These are phyloP conservation scores for Drosophila asahinai DNA, from an alignment of 1,140 invertebrate species.

Conservation along the genomic window DNA sequence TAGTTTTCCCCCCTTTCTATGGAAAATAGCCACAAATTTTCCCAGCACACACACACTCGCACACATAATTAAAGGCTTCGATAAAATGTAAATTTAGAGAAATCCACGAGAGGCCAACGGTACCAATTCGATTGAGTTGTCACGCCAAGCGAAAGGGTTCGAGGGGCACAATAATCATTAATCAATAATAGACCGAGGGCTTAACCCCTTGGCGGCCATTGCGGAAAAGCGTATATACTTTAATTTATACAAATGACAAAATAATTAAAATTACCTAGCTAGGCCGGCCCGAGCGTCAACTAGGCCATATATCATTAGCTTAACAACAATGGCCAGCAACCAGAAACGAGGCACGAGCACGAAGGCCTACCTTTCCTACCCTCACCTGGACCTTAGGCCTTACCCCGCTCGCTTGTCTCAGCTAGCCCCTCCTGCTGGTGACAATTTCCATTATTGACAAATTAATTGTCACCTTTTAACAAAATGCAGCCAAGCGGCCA, in stretches of 20 bases:
- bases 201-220: slow-evolving; percentile 44
- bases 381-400: slow-evolving; percentile 3
- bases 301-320: slow-evolving; percentile 73
- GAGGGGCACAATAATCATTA: slow-evolving; percentile 48
- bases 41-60: slow-evolving; percentile 6
- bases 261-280: slow-evolving; percentile 73
- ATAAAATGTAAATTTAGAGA: slow-evolving; percentile 37
- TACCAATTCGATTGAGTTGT: slow-evolving; percentile 51
- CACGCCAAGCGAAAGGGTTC: slow-evolving; percentile 35
- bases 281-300: slow-evolving; percentile 48
- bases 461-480: slow-evolving; percentile 84
- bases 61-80: slow-evolving; percentile 33
- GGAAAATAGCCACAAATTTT: neutral
- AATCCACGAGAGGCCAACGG: slow-evolving; percentile 18
- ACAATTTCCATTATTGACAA: slow-evolving; percentile 81
- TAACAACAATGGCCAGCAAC: slow-evolving; percentile 52
- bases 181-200: slow-evolving; percentile 40
- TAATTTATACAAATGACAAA: slow-evolving; percentile 84
- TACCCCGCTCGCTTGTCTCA: neutral
- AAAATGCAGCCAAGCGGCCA: slow-evolving; percentile 65
- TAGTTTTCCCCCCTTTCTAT: neutral
- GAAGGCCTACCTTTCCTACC: slow-evolving; percentile 6
- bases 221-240: slow-evolving; percentile 63
- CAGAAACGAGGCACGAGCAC: slow-evolving; percentile 57
- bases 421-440: slow-evolving; percentile 28